These are phyloP conservation scores for Gastrophryne carolinensis DNA, from an alignment of 2,797 vertebrate species.

Conservation along the genomic window DNA sequence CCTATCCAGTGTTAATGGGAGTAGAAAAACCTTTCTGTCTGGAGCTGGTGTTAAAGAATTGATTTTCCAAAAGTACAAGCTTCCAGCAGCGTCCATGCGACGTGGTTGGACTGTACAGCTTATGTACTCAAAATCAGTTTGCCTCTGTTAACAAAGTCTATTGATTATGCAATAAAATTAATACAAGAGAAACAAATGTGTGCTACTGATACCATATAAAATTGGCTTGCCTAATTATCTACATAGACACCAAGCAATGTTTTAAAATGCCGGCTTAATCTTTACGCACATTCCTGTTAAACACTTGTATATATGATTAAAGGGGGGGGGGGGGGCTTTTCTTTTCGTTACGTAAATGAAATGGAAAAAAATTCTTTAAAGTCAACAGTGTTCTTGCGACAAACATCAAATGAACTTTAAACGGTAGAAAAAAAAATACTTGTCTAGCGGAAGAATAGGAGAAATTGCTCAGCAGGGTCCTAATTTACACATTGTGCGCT, in stretches of 20 bases:
- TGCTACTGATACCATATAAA: neutral
- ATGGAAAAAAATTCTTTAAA: conserved; percentile 18
- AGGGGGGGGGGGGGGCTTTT: neutral
- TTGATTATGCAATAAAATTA: neutral
- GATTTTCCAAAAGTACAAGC: too few relatives aligned
- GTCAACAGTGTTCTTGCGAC: conserved; percentile 32
- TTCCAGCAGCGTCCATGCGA: too few relatives aligned
- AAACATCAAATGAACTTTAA: conserved; percentile 27
- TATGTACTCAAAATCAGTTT: too few relatives aligned
- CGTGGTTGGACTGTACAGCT: too few relatives aligned
- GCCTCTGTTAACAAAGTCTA: too few relatives aligned
- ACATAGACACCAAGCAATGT: neutral
- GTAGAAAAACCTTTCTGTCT: too few relatives aligned
- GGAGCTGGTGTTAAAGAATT: too few relatives aligned
- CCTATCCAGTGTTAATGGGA: too few relatives aligned
- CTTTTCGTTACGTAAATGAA: neutral
- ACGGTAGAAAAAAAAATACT: conserved; percentile 10
- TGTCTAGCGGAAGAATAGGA: conserved; percentile 42
- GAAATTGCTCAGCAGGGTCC: conserved; percentile 49
- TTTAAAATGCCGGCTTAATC: neutral
- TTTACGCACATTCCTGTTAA: neutral
- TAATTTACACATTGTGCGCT: conserved; percentile 49
- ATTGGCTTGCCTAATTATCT: neutral
- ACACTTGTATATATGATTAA: neutral
- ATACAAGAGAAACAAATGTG: neutral